Base-by-base conservation (phyloP, 2,113 vertebrate species). In the Syngnathus typhle region DNA sequence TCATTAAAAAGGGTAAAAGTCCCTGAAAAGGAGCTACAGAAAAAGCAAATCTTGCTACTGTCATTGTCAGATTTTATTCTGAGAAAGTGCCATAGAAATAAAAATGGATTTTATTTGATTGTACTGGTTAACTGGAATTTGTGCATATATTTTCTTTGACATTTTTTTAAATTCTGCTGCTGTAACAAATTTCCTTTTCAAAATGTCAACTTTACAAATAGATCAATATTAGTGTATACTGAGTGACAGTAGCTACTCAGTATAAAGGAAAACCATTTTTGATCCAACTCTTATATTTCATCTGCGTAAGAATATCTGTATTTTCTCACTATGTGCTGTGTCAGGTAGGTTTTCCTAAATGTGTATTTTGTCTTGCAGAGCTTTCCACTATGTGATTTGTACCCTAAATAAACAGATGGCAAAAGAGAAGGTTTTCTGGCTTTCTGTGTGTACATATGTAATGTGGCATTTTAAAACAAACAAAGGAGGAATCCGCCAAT, bases 381-480 rank as follows among this genome's bases (percentile, higher is more conserved):
- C 39, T 18, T 49, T 15, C 2, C 1, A 64, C 7, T 15, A 2
- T 63, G 44, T 64, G 5, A 4, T 56, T 66, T 37, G 36, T 60
- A 15, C 27, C 82, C 64, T 65, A 66, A 76, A 71, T 62, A 37
- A 7, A 46, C 7, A 51, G 68, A 71, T 72, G 73, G 79, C 27
- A 84, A 84, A 82, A 82, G 75, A 81, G 4, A 21, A 3, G 2
- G 2, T 19, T 52, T 16, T 71, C 70, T 76, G 54, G 52, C 62
- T 73, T 61, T 88, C 68, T 46, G 78, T 83, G 69, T 88, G 84
- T 73, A 23, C 9, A 71, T 64, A 52, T 49, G 1, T 69, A 4
- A 64, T 72, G 65, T 71, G 75, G 65, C 58, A 5, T 73, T 70
- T 32, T 32, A 32, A 32, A 32, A 32, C 27, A 32, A 32, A 58